Evolutionary conservation across 2,888 invertebrate genomes (phyloP).

Genomic region (Platycheirus rosarum): DNA sequence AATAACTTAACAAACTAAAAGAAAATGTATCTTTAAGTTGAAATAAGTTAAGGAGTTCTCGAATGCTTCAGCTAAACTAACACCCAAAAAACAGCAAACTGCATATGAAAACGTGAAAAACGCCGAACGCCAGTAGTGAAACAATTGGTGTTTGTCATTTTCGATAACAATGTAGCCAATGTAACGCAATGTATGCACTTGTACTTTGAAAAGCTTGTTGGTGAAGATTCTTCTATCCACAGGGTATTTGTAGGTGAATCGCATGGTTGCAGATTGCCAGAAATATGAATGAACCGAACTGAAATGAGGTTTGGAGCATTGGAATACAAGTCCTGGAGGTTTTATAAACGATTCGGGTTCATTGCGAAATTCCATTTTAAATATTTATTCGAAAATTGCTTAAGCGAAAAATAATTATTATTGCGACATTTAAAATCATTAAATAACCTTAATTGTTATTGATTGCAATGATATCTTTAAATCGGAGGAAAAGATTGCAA

Average conservation of each 20-base stretch:
- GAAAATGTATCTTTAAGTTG: neutral
- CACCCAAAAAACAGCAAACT: neutral
- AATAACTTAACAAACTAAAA: conserved; percentile 15
- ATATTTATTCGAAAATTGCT: neutral
- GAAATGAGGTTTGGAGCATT: no score
- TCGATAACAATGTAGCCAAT: conserved; percentile 18
- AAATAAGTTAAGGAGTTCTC: neutral
- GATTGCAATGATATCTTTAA: conserved; percentile 10
- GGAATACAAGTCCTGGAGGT: neutral
- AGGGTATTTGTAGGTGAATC: conserved; percentile 2
- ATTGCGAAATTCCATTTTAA: neutral
- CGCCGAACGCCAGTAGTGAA: conserved; percentile 13
- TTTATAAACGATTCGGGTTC: neutral
- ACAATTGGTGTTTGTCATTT: conserved; percentile 8
- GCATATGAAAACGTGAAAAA: conserved; percentile 11
- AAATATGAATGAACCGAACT: no score
- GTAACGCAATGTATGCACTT: neutral
- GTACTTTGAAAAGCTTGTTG: neutral
- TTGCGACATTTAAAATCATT: conserved; percentile 3
- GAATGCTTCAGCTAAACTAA: neutral
- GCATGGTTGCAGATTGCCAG: neutral
- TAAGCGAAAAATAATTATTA: conserved; percentile 22
- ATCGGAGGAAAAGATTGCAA: neutral
- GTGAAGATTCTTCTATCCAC: neutral
- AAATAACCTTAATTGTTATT: conserved; percentile 20